A percentile compares a stretch with the other conserved stretches of the same genome.
These are phyloP conservation scores for Ellobium chinense DNA, from an alignment of 2,888 invertebrate genomes.

Conservation along the genomic window DNA sequence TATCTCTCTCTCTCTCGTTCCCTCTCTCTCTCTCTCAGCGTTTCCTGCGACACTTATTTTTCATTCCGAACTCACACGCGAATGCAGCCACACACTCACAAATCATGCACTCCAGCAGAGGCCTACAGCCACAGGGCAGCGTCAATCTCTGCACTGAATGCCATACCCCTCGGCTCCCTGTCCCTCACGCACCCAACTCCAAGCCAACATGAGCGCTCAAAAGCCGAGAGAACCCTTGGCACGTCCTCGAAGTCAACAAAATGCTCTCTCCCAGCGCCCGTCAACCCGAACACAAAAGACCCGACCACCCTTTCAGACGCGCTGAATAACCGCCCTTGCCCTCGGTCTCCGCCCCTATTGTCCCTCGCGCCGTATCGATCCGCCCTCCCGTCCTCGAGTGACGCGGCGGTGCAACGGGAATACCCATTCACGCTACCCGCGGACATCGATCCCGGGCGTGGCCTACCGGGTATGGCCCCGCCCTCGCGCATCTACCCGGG, in stretches of 20 bases:
- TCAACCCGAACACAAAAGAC: background rate
- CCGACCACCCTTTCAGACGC: background rate
- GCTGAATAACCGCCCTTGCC: too few species aligned
- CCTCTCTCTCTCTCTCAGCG: constrained; percentile 17
- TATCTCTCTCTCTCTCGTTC: constrained; percentile 4
- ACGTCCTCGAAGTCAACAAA: background rate
- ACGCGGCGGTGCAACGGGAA: background rate
- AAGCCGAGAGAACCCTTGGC: background rate
- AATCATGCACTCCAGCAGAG: too few species aligned
- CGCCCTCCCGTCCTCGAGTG: background rate
- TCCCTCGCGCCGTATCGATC: background rate
- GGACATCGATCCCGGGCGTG: constrained; percentile 18
- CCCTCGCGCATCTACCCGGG: too few species aligned
- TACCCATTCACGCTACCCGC: background rate
- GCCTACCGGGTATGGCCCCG: background rate
- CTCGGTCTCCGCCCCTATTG: background rate
- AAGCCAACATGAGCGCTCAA: background rate
- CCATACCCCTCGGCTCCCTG: background rate
- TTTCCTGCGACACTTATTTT: too few species aligned
- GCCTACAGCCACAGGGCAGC: background rate
- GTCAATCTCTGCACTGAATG: background rate
- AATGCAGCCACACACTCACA: too few species aligned
- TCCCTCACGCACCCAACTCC: background rate
- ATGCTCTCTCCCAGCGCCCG: background rate
- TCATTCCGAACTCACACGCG: too few species aligned